phyloP scores from a whole-genome alignment of 2,888 invertebrate genomes.

The Hydropsyche betteni region DNA sequence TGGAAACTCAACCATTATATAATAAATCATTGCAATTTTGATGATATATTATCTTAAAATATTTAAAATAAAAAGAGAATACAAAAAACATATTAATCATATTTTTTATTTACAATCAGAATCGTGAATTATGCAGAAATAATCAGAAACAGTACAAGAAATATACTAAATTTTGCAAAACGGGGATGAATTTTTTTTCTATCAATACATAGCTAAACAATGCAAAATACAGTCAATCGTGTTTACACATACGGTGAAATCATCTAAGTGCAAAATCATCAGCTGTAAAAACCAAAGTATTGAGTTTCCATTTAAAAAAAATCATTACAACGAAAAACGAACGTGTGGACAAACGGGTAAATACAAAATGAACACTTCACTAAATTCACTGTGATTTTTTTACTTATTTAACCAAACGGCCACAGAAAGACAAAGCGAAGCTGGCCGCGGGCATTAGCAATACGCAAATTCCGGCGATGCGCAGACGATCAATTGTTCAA shows the following conservation, averaged over 20 bases:
- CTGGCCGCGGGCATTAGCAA: background rate
- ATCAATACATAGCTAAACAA: background rate
- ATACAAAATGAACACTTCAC: conserved; percentile 12
- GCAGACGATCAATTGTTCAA: conserved; percentile 5
- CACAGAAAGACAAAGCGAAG: conserved; percentile 21
- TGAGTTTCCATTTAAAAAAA: conserved; percentile 31
- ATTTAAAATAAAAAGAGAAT: conserved; percentile 2
- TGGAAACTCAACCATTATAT: conserved; percentile 33
- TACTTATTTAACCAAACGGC: background rate
- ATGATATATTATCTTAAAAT: conserved; percentile 7
- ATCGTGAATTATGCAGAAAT: background rate
- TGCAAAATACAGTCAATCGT: conserved; percentile 7
- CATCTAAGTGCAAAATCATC: conserved; percentile 5
- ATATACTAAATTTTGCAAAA: too few relatives aligned
- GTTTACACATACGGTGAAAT: background rate
- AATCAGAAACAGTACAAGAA: background rate
- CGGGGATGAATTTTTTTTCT: background rate
- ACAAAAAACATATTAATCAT: conserved; percentile 17
- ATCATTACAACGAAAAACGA: background rate
- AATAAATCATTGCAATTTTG: conserved; percentile 11
- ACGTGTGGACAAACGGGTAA: background rate
- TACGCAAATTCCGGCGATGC: too few relatives aligned
- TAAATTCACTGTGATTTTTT: conserved; percentile 23
- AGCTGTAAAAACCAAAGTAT: background rate
- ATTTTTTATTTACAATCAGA: conserved; percentile 34